These are phyloP conservation scores for Syngnathus typhle DNA, from an alignment of 2,113 vertebrate genomes.

Conservation along the genomic window DNA sequence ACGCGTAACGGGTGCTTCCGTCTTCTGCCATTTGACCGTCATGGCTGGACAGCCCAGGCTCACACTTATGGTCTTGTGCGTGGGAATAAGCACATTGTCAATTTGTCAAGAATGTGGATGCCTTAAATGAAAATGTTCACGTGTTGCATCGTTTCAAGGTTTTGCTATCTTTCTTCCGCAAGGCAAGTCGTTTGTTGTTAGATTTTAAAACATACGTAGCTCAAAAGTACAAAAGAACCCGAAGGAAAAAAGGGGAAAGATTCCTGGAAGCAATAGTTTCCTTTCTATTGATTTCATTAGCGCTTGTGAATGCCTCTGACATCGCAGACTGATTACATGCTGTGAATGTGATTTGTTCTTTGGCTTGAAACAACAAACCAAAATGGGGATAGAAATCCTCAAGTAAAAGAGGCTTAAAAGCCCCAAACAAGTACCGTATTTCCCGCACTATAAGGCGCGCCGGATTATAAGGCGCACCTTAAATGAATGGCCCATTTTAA, in stretches of 20 bases:
- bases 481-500: too few relatives aligned
- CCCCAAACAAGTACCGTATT: not conserved
- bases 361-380: not conserved
- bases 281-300: constrained; percentile 9
- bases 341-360: constrained; percentile 9
- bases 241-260: not conserved
- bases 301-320: constrained; percentile 5
- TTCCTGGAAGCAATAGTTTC: not conserved
- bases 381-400: not conserved
- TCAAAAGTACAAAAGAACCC: not conserved
- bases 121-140: not conserved
- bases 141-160: not conserved
- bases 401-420: not conserved
- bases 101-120: not conserved
- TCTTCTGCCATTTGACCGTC: constrained; percentile 22
- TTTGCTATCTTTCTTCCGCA: not conserved
- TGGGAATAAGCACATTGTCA: not conserved
- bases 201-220: not conserved
- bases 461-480: too few relatives aligned
- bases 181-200: not conserved
- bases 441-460: too few relatives aligned
- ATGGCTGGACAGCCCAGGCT: constrained; percentile 12
- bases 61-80: not conserved
- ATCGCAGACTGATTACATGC: constrained; percentile 2
- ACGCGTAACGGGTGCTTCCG: constrained; percentile 21